Percentiles rank a stretch among this genome's conserved stretches.
These are phyloP conservation scores for Rhodeus uyekii DNA, from an alignment of 2,797 vertebrate species.

Conservation along the genomic window DNA sequence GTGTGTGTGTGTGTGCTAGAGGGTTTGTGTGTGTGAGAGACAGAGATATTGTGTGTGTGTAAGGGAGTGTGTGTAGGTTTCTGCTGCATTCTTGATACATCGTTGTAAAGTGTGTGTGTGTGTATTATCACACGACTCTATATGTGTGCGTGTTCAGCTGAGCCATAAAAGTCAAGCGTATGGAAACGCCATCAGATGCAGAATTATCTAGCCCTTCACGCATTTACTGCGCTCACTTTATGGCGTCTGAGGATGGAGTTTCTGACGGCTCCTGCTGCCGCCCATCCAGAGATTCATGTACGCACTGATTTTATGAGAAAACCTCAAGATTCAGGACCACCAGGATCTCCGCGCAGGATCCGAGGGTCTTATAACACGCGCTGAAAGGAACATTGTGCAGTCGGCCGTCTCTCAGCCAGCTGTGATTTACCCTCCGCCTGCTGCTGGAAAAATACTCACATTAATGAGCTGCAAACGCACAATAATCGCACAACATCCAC, in stretches of 20 bases:
- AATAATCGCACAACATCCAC: conserved; percentile 15
- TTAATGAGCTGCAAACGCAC: conserved; percentile 5
- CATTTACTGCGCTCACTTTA: background rate
- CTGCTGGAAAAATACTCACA: conserved; percentile 18
- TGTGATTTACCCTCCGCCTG: background rate
- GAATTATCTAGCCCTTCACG: background rate
- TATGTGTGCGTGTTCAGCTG: background rate
- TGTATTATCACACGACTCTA: no score
- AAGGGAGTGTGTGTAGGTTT: no score
- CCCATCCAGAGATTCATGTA: conserved; percentile 39
- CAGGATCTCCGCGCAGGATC: conserved; percentile 22
- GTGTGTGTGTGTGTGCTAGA: no score
- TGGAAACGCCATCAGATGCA: background rate
- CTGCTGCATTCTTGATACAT: background rate
- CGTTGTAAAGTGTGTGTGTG: no score
- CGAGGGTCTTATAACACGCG: background rate
- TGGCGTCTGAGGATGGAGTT: background rate
- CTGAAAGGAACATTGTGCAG: conserved; percentile 14
- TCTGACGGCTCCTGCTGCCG: background rate
- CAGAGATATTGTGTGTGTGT: no score
- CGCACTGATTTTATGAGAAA: conserved; percentile 43
- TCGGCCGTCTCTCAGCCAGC: background rate
- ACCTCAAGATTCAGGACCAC: conserved; percentile 35
- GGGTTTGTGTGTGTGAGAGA: no score
- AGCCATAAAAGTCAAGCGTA: background rate